A percentile compares a stretch with the other conserved stretches of the same genome.
Evolutionary conservation across 1,140 invertebrate species (phyloP).

Genomic region (Lepidostoma basale): DNA sequence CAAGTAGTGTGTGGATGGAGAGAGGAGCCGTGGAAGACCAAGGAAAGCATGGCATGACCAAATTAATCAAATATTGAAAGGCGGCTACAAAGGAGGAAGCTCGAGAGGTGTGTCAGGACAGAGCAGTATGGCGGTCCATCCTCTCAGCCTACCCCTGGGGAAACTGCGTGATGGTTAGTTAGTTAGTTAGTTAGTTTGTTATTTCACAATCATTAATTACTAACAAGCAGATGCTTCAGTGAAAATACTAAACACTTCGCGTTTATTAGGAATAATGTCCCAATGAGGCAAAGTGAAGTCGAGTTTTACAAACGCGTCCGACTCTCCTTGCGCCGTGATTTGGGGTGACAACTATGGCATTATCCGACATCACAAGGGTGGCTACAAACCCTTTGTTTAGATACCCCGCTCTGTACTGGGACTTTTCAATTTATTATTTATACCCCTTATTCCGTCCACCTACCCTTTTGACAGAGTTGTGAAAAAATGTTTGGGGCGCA

Average conservation of each 20-base stretch:
- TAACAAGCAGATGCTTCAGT: too few species aligned
- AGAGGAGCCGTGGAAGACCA: too few species aligned
- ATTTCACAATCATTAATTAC: too few species aligned
- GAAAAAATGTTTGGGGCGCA: slow-evolving; percentile 37
- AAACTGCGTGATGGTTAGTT: too few species aligned
- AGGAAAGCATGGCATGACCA: too few species aligned
- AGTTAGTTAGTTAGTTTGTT: too few species aligned
- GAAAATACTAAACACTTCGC: not conserved
- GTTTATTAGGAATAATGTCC: not conserved
- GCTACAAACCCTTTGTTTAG: slow-evolving; percentile 40
- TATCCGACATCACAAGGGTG: slow-evolving; percentile 34
- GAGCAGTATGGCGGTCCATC: too few species aligned
- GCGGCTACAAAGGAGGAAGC: too few species aligned
- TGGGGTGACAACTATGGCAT: slow-evolving; percentile 43
- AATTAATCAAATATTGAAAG: too few species aligned
- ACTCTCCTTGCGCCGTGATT: slow-evolving; percentile 35
- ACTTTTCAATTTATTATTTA: slow-evolving; percentile 47
- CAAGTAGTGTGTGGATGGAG: too few species aligned
- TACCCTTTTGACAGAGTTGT: slow-evolving; percentile 40
- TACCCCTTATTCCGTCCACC: slow-evolving; percentile 41
- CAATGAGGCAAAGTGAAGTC: slow-evolving; percentile 18
- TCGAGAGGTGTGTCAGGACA: too few species aligned
- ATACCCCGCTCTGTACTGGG: slow-evolving; percentile 34
- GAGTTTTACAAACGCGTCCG: slow-evolving; percentile 12
- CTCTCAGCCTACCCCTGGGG: too few species aligned